These are phyloP conservation scores for Whitmania pigra DNA, from an alignment of 1,140 invertebrate genomes.

Conservation along the genomic window DNA sequence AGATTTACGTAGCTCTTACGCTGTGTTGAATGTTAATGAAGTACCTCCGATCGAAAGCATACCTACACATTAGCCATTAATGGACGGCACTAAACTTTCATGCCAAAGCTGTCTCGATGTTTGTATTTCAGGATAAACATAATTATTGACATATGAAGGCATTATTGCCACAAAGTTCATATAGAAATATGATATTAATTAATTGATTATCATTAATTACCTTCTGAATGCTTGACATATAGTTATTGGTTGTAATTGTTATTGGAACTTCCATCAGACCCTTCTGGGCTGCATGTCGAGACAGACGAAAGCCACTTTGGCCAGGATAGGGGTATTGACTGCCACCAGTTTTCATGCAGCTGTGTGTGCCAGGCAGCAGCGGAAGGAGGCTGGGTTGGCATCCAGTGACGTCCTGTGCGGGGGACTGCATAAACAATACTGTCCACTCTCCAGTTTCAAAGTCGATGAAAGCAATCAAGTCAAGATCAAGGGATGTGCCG, in stretches of 20 bases:
- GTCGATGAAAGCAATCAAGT: neutral
- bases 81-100: no score
- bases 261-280: slow-evolving; percentile 53
- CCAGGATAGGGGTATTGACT: slow-evolving; percentile 88
- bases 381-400: neutral
- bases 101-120: no score
- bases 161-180: neutral
- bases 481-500: neutral
- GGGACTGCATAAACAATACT: neutral
- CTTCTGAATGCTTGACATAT: neutral
- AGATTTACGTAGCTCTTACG: no score
- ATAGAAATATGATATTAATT: neutral
- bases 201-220: neutral
- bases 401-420: neutral
- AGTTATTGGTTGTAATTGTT: no score
- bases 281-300: slow-evolving; percentile 85
- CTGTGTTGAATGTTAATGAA: no score
- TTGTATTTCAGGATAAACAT: no score
- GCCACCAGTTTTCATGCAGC: slow-evolving; percentile 95
- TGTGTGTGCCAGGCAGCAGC: slow-evolving; percentile 68
- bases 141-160: neutral
- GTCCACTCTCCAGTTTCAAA: neutral
- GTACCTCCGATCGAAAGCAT: no score
- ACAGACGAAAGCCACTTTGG: slow-evolving; percentile 81
- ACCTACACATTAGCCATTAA: no score